Conservation (phyloP, 2,797 vertebrate species). For the Iguana delicatissima region DNA sequence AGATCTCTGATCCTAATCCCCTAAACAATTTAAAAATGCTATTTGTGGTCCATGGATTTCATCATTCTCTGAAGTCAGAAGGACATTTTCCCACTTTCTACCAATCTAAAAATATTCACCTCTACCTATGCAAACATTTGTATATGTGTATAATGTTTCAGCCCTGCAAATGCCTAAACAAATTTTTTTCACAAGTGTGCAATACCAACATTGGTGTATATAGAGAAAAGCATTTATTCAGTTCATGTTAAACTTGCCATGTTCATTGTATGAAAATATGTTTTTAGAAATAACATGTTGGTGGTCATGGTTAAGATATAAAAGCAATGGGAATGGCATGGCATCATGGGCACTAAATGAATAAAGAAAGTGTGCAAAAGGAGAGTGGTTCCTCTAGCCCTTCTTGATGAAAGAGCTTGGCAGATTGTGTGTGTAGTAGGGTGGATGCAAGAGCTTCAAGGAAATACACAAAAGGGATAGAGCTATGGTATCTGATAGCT, state of each 20-base stretch:
- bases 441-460: neutral
- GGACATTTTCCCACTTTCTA: neutral
- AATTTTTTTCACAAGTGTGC: neutral
- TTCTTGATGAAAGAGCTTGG: neutral
- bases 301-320: neutral
- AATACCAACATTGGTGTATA: neutral
- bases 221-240: neutral
- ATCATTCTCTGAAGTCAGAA: neutral
- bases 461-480: rapidly evolving
- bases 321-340: neutral
- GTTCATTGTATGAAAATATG: neutral
- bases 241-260: neutral
- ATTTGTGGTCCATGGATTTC: neutral
- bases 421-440: neutral
- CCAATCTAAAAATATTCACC: neutral
- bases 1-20: too few relatives aligned
- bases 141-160: neutral
- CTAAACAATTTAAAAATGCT: neutral
- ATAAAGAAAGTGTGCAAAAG: too few relatives aligned
- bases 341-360: too few relatives aligned
- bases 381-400: neutral
- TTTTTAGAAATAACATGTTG: neutral
- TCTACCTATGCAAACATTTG: neutral
- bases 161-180: neutral
- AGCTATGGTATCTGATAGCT: neutral